Conservation (phyloP, 1,140 invertebrate species). For the Triops longicaudatus region DNA sequence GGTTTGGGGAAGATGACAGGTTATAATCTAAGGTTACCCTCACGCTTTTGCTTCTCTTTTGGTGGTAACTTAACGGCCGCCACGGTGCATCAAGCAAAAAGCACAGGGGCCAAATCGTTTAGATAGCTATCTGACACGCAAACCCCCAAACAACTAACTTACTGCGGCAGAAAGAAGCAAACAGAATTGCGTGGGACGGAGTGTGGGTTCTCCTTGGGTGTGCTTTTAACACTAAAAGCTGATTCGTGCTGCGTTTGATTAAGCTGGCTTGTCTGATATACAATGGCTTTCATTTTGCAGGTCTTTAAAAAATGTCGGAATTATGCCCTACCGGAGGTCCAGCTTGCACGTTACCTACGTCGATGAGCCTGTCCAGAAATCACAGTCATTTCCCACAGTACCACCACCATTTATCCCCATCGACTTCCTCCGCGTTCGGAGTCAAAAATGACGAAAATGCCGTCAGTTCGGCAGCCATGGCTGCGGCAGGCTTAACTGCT, state of each 20-base stretch:
- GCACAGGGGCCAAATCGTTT: not conserved
- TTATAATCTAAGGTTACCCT: not conserved
- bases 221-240: not conserved
- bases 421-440: not conserved
- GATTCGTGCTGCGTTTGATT: not conserved
- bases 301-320: not conserved
- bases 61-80: not conserved
- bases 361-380: not conserved
- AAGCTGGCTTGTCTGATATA: not conserved
- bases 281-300: not conserved
- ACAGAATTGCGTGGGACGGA: not conserved
- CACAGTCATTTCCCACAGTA: slow-evolving; percentile 11
- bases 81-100: not conserved
- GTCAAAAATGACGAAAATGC: not conserved
- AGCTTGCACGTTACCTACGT: too few relatives aligned
- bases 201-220: too few relatives aligned
- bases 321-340: not conserved
- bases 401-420: not conserved
- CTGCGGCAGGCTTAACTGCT: not conserved
- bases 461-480: not conserved
- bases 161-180: not conserved
- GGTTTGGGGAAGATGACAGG: slow-evolving; percentile 14
- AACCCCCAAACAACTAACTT: not conserved
- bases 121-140: not conserved
- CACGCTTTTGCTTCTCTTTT: not conserved